phyloP scores from a whole-genome alignment of 1,140 invertebrate species.

The Microvelia longipes region DNA sequence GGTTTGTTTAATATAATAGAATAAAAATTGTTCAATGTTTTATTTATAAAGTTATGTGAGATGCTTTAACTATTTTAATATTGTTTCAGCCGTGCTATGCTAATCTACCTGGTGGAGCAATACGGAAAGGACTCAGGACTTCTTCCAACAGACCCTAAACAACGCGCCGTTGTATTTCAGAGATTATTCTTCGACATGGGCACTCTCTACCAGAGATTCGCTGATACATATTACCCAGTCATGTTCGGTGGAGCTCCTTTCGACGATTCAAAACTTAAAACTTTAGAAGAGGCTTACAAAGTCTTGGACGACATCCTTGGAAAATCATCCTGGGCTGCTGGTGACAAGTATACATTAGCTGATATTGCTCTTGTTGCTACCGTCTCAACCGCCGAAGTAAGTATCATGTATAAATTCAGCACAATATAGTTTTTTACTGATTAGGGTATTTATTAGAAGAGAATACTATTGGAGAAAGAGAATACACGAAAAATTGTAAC shows the following conservation, averaged over 20 bases:
- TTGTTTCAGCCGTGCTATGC: constrained; percentile 44
- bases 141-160: constrained; percentile 49
- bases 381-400: constrained; percentile 46
- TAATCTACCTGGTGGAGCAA: constrained; percentile 48
- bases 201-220: constrained; percentile 45
- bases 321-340: constrained; percentile 45
- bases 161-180: constrained; percentile 53
- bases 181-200: constrained; percentile 57
- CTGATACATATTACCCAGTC: constrained; percentile 35
- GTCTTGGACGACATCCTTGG: constrained; percentile 50
- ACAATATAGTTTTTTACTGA: no score
- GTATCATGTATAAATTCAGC: no score
- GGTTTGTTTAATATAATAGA: no score
- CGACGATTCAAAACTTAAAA: constrained; percentile 17
- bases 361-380: constrained; percentile 44
- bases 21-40: no score
- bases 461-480: not conserved
- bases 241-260: constrained; percentile 15
- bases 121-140: constrained; percentile 51
- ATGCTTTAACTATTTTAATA: not conserved
- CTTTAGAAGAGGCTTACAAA: constrained; percentile 41
- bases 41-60: no score
- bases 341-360: constrained; percentile 52
- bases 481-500: no score
- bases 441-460: not conserved